These are phyloP conservation scores for Notothenia coriiceps DNA, from an alignment of 2,113 vertebrate species.

Conservation along the genomic window DNA sequence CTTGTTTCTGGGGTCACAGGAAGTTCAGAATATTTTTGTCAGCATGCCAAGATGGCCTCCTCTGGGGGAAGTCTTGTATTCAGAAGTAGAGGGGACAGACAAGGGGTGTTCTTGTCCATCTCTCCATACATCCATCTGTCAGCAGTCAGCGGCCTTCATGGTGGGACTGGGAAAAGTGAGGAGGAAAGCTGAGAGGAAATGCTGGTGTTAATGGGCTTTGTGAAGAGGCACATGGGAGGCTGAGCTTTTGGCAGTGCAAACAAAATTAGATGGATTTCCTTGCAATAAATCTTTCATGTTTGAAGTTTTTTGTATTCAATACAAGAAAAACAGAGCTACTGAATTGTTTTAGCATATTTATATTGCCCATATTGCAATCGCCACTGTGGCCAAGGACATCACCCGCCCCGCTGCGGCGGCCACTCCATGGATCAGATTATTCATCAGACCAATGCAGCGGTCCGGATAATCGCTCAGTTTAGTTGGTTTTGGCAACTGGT, in stretches of 20 bases:
- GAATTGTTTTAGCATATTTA: not conserved
- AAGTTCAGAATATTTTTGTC: conserved; percentile 67
- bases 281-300: conserved; percentile 41
- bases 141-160: not conserved
- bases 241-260: not conserved
- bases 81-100: conserved; percentile 10
- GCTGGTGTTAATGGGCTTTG: conserved; percentile 5
- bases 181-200: conserved; percentile 61
- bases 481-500: no score
- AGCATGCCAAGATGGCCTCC: conserved; percentile 40
- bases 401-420: no score
- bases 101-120: conserved; percentile 37
- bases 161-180: conserved; percentile 1
- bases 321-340: not conserved
- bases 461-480: no score
- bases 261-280: conserved; percentile 37
- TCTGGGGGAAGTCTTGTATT: conserved; percentile 1
- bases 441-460: no score
- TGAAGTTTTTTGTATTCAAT: not conserved
- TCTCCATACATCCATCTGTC: conserved; percentile 9
- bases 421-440: no score
- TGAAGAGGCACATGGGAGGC: conserved; percentile 27
- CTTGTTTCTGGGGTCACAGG: conserved; percentile 51
- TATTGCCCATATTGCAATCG: no score
- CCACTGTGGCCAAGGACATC: no score